Percentiles rank a stretch among this genome's conserved stretches.
These are phyloP conservation scores for Labeo calbasu DNA, from an alignment of 2,797 vertebrate genomes.

Conservation along the genomic window DNA sequence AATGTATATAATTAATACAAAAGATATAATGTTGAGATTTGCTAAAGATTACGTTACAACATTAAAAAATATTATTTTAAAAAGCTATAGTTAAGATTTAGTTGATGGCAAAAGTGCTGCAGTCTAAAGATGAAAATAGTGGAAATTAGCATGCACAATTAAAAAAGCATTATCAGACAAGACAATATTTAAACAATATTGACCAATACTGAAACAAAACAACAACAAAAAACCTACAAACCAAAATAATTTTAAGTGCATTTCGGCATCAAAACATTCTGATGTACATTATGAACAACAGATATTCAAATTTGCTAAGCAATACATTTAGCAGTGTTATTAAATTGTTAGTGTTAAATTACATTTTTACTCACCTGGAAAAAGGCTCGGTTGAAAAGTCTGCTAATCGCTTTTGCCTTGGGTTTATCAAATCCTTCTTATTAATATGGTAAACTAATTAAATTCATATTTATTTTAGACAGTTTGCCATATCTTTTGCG, in stretches of 20 bases:
- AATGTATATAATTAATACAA: not conserved
- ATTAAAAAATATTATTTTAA: no score
- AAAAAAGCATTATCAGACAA: not conserved
- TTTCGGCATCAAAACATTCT: not conserved
- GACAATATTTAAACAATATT: not conserved
- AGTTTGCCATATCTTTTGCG: not conserved
- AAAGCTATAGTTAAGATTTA: not conserved
- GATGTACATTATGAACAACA: not conserved
- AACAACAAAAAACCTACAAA: no score
- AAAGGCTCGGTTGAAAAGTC: not conserved
- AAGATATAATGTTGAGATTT: not conserved
- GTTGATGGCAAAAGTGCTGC: not conserved
- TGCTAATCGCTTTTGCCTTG: not conserved
- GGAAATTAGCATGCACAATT: not conserved
- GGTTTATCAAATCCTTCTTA: not conserved
- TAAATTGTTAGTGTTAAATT: not conserved
- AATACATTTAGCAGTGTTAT: not conserved
- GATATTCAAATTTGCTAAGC: not conserved
- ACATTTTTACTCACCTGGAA: not conserved
- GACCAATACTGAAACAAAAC: not conserved
- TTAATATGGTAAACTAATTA: slow-evolving; percentile 1
- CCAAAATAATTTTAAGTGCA: not conserved
- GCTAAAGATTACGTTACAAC: not conserved
- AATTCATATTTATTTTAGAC: slow-evolving; percentile 1
- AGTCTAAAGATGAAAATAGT: not conserved